Evolutionary conservation across 2,113 vertebrate genomes (phyloP).

Genomic region (Forbesichthys agassizii): DNA sequence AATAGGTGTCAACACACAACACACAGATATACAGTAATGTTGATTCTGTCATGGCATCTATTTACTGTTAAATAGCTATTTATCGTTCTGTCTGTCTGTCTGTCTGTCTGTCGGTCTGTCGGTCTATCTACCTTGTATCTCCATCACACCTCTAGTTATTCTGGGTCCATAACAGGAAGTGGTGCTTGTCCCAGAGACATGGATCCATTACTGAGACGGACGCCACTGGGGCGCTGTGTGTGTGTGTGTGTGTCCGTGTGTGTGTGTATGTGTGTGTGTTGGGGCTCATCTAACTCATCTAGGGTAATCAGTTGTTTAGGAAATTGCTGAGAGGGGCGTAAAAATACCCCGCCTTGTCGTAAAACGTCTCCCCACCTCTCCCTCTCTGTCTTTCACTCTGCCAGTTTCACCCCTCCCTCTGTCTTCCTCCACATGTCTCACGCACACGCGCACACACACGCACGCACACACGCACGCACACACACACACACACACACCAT

Average conservation of each 20-base stretch:
- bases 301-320: constrained; percentile 84
- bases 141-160: constrained; percentile 54
- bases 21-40: not conserved
- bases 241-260: constrained; percentile 11
- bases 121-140: constrained; percentile 16
- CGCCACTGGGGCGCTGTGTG: constrained; percentile 71
- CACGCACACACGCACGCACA: too few species aligned
- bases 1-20: not conserved
- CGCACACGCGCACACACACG: not conserved
- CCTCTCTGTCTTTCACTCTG: constrained; percentile 11
- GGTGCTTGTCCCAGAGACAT: constrained; percentile 63
- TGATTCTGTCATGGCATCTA: not conserved
- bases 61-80: too few species aligned
- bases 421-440: constrained; percentile 6
- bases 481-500: too few species aligned
- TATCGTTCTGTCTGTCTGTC: not conserved
- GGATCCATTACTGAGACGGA: constrained; percentile 68
- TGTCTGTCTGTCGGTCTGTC: constrained; percentile 16
- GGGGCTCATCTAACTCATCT: constrained; percentile 75
- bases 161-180: constrained; percentile 64
- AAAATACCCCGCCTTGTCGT: constrained; percentile 82
- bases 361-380: constrained; percentile 41
- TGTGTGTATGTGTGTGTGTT: constrained; percentile 21
- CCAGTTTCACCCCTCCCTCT: constrained; percentile 22
- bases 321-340: constrained; percentile 87